phyloP scores from a whole-genome alignment of 2,888 invertebrate species.

The Xestia c-nigrum region DNA sequence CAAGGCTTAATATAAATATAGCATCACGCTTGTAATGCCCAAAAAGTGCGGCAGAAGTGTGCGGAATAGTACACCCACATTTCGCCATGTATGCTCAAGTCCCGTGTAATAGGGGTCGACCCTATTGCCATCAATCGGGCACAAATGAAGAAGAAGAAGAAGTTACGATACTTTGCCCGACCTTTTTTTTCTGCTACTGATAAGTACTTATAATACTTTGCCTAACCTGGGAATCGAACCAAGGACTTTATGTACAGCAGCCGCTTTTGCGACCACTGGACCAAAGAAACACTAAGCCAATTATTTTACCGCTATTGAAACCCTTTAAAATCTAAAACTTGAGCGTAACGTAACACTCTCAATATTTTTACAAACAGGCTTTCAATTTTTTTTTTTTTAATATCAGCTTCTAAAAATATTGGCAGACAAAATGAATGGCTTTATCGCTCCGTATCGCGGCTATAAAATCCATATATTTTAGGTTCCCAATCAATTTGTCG shows the following conservation, averaged over 20 bases:
- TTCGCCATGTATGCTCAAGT: too few species aligned
- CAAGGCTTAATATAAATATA: too few species aligned
- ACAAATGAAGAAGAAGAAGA: too few species aligned
- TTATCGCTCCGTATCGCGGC: conserved; percentile 5
- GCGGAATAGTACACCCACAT: too few species aligned
- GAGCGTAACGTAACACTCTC: conserved; percentile 4
- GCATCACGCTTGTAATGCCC: too few species aligned
- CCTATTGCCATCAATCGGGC: too few species aligned
- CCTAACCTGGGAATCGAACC: neutral
- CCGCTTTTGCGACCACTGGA: neutral
- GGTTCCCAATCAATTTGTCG: conserved; percentile 33
- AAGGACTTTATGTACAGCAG: neutral
- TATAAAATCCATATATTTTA: conserved; percentile 28
- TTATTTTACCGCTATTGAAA: neutral
- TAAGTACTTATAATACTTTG: too few species aligned
- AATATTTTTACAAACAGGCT: conserved; percentile 15
- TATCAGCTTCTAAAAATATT: conserved; percentile 41
- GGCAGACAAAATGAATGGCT: conserved; percentile 29
- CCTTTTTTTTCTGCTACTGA: too few species aligned
- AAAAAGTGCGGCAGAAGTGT: too few species aligned
- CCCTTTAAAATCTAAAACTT: conserved; percentile 12
- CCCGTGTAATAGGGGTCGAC: too few species aligned
- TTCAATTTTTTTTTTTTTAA: conserved; percentile 21
- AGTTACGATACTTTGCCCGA: too few species aligned
- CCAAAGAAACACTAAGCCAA: neutral